Percentiles rank a stretch among this genome's conserved stretches.
Conservation (phyloP, 2,797 vertebrate species). For the Argentina silus region DNA sequence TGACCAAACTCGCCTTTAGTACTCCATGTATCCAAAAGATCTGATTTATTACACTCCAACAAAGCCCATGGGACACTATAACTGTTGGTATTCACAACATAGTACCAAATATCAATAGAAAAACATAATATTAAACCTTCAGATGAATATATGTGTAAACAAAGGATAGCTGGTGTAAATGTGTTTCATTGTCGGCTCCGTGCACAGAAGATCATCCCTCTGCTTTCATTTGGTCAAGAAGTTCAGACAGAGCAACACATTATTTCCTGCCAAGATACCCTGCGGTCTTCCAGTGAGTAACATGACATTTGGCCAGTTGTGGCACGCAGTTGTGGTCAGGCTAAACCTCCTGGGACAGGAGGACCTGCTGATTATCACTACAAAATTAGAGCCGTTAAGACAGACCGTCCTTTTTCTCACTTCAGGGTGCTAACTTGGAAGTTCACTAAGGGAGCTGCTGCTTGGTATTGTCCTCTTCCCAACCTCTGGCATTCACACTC, state of each 20-base stretch:
- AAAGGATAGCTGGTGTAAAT: slow-evolving; percentile 22
- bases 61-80: too few relatives aligned
- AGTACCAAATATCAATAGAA: neutral
- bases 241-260: slow-evolving; percentile 12
- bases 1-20: too few relatives aligned
- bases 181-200: slow-evolving; percentile 33
- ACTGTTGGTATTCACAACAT: neutral
- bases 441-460: slow-evolving; percentile 41
- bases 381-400: slow-evolving; percentile 65
- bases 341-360: slow-evolving; percentile 47
- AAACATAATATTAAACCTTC: neutral
- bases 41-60: too few relatives aligned
- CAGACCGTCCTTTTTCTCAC: slow-evolving; percentile 58
- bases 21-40: too few relatives aligned
- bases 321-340: slow-evolving; percentile 59
- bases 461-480: slow-evolving; percentile 55
- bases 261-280: slow-evolving; percentile 11
- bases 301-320: slow-evolving; percentile 69
- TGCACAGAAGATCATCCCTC: neutral
- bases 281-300: slow-evolving; percentile 26
- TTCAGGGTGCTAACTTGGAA: slow-evolving; percentile 62
- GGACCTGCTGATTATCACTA: slow-evolving; percentile 63
- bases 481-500: slow-evolving; percentile 67
- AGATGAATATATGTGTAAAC: neutral
- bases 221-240: neutral